Evolutionary conservation across 2,113 vertebrate genomes (phyloP).

Genomic region (Sardina pilchardus): DNA sequence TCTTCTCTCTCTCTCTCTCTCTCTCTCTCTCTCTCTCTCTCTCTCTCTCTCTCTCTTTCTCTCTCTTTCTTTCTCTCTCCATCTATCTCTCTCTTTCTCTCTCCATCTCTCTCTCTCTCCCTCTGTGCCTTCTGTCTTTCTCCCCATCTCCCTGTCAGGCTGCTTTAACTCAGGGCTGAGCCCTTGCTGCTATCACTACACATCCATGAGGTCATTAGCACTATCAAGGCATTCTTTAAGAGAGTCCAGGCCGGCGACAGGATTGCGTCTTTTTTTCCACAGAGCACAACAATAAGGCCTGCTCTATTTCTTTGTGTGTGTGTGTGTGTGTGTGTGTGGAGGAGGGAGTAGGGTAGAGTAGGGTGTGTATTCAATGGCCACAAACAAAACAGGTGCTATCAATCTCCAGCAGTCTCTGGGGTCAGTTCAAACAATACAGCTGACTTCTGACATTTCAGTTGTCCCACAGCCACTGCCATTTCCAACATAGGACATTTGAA

Average conservation of each 20-base stretch:
- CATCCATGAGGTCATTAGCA: conserved; percentile 34
- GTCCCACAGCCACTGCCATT: neutral
- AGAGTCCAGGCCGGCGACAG: neutral
- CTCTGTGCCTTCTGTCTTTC: neutral
- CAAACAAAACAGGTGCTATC: conserved; percentile 16
- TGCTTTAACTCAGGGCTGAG: conserved; percentile 43
- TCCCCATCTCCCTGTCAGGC: neutral
- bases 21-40: neutral
- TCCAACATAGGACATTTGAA: neutral
- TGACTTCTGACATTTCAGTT: conserved; percentile 18
- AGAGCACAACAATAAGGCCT: neutral
- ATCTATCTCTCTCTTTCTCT: neutral
- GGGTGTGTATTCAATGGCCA: neutral
- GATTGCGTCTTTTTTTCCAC: neutral
- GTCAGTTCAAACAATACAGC: conserved; percentile 10
- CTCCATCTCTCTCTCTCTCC: neutral
- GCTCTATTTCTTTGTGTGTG: neutral
- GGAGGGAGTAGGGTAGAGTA: neutral
- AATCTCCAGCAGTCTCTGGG: neutral
- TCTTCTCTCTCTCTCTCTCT: neutral
- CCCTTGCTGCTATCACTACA: conserved; percentile 58
- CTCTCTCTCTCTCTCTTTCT: neutral
- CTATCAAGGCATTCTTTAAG: conserved; percentile 32
- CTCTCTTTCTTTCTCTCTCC: neutral
- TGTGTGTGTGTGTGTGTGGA: neutral